Evolutionary conservation across 2,797 vertebrate species (phyloP).

Genomic region (Parambassis ranga): DNA sequence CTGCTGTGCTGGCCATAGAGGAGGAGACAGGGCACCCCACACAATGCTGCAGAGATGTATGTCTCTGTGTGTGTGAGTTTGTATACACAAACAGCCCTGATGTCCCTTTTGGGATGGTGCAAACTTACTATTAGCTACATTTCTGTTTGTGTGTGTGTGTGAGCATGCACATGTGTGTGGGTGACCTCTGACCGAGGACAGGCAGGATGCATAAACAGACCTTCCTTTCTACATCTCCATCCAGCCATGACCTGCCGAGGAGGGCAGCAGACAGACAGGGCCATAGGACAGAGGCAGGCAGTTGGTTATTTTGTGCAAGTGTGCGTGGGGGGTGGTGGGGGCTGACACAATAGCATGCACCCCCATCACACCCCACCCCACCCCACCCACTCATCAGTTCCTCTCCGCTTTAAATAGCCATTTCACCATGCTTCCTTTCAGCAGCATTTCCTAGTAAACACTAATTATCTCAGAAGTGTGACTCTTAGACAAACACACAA

Average conservation of each 20-base stretch:
- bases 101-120: constrained; percentile 16
- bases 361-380: too few relatives aligned
- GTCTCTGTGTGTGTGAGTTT: constrained; percentile 39
- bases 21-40: constrained; percentile 49
- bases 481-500: constrained; percentile 73
- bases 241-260: constrained; percentile 76
- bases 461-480: constrained; percentile 74
- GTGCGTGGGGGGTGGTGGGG: constrained; percentile 17
- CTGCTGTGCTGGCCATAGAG: constrained; percentile 52
- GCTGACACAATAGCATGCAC: constrained; percentile 68
- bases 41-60: constrained; percentile 51
- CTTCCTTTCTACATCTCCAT: constrained; percentile 77
- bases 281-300: constrained; percentile 63
- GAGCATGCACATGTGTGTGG: constrained; percentile 33
- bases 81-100: constrained; percentile 23
- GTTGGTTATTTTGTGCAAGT: constrained; percentile 67
- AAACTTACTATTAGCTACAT: not conserved
- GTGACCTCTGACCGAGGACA: constrained; percentile 64
- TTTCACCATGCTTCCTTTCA: constrained; percentile 73
- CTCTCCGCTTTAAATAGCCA: constrained; percentile 78
- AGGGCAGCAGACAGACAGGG: constrained; percentile 71
- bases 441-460: constrained; percentile 70
- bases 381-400: constrained; percentile 70
- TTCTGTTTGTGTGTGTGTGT: constrained; percentile 10
- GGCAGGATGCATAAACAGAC: constrained; percentile 77